phyloP scores from a whole-genome alignment of 2,113 vertebrate genomes.

The Nesoenas mayeri region DNA sequence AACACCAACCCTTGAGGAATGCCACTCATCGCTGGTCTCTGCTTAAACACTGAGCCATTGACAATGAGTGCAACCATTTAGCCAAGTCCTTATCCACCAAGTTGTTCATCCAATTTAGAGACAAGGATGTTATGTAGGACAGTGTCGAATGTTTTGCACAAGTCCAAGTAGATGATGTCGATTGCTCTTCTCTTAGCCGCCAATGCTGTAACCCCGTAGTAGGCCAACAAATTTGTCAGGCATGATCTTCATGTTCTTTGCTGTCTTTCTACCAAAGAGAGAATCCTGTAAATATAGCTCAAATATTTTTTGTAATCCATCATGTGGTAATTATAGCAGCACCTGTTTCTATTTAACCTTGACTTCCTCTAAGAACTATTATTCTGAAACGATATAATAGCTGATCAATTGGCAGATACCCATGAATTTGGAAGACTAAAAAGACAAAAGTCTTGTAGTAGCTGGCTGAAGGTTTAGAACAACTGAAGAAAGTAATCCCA shows the following conservation, averaged over 20 bases:
- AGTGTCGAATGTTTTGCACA: too few relatives aligned
- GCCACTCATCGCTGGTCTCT: too few relatives aligned
- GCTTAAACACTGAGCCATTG: too few relatives aligned
- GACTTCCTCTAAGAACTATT: neutral
- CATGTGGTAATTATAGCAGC: neutral
- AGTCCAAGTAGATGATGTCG: too few relatives aligned
- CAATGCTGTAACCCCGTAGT: too few relatives aligned
- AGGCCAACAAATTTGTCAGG: too few relatives aligned
- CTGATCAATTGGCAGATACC: neutral
- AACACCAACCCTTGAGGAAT: too few relatives aligned
- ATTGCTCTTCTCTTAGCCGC: too few relatives aligned
- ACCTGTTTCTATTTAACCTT: neutral
- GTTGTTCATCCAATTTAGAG: too few relatives aligned
- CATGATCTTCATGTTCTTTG: neutral
- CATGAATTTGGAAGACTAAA: neutral
- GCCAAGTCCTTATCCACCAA: too few relatives aligned
- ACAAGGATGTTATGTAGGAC: too few relatives aligned
- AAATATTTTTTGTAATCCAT: neutral
- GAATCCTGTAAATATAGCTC: neutral
- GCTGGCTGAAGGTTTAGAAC: neutral
- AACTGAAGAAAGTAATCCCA: neutral
- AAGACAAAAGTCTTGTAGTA: neutral
- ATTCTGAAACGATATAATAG: neutral
- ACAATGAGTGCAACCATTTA: too few relatives aligned
- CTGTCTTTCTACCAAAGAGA: neutral